Evolutionary conservation across 2,888 invertebrate genomes (phyloP), one percentile per base, ranked within the genome.

Genomic region (Drosophila conformis): DNA sequence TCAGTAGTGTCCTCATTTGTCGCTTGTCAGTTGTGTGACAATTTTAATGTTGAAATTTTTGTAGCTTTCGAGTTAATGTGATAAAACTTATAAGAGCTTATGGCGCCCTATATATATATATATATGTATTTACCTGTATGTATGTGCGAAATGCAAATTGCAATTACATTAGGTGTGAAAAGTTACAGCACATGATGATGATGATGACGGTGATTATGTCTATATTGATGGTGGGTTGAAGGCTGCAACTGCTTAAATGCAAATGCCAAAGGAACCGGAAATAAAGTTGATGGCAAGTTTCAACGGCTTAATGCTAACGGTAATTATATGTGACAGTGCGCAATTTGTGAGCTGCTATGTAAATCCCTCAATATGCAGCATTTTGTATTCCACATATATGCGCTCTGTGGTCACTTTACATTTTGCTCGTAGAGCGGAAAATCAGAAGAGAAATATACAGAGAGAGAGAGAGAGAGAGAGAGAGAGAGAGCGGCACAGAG

Each of bases 1-100:
- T 46, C 58, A 59, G 60, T 61, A 57, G 63, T 64, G 56, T 67
- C 73, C 83, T 73, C 78, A 88, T 86, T 78, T 72, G 60, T 89
- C 70, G 69, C 64, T 72, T 76, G 89, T 88, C 87, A 88, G 57
- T 18, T 75, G 56, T 15, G 40, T 33, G 46, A 53, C 69, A 69
- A 69, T 63, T 77, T 73, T 60, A 61, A 70, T 49, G 56, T 57
- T 67, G 21, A 31, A 33, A 60, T 57, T 64, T 40, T 35, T 62
- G 35, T 58, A 63, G 42, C 49, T 69, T 68, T 46, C 33, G 36
- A 25, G 27, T 21, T 40, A 52, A 46, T 66, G 48, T 57, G 42
- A 60, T 60, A 36, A 67, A 64, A 58, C 27, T 49, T 63, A n/a
- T 7, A 56, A 65, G 51, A 58, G 56, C 10, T 35, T 18, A 25